Conservation (phyloP, 1,140 invertebrate species). For the Bombus huntii region DNA sequence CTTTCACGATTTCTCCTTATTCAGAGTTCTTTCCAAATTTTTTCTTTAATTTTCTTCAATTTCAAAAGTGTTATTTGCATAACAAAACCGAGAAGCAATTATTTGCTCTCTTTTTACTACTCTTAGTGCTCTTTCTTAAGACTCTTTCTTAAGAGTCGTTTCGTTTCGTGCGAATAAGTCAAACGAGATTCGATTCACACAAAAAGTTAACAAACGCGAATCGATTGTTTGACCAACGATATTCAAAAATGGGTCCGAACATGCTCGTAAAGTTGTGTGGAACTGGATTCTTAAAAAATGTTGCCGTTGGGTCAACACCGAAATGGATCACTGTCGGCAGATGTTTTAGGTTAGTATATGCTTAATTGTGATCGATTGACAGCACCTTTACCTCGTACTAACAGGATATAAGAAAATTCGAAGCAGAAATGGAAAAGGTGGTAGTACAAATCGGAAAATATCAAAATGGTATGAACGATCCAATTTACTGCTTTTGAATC, state of each 20-base stretch:
- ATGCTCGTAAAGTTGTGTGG: conserved; percentile 63
- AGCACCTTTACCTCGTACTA: background rate
- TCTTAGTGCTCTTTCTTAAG: background rate
- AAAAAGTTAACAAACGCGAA: background rate
- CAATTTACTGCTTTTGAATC: background rate
- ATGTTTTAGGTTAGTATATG: conserved; percentile 64
- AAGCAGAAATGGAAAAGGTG: background rate
- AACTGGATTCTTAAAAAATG: conserved; percentile 42
- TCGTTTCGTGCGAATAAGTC: background rate
- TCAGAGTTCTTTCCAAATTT: background rate
- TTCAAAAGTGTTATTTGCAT: background rate
- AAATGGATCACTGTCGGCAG: conserved; percentile 61
- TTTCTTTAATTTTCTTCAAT: too few relatives aligned
- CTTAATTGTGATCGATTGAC: background rate
- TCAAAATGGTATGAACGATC: background rate
- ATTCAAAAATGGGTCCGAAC: conserved; percentile 54
- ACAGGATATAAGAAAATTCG: too few relatives aligned
- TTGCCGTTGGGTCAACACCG: conserved; percentile 21
- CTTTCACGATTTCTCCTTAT: conserved; percentile 11
- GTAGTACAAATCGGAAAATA: background rate
- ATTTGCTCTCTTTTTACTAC: background rate
- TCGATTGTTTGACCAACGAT: background rate
- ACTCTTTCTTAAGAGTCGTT: background rate
- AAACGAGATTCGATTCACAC: background rate
- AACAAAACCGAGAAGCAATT: background rate